Conservation (phyloP, 2,797 vertebrate species). For the Gambelia wislizenii region DNA sequence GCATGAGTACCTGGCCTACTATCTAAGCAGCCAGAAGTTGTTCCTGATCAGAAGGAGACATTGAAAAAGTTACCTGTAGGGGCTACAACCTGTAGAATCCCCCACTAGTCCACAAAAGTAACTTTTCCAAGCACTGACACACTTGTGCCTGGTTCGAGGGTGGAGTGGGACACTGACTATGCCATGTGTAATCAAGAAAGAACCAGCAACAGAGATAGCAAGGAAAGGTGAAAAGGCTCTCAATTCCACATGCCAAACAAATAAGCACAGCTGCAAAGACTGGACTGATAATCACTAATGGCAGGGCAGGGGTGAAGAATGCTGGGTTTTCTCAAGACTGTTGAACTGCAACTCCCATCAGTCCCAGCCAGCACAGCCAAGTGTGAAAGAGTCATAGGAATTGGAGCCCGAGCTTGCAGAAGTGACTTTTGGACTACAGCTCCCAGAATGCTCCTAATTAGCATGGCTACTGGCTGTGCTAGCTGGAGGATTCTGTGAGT, state of each 20-base stretch:
- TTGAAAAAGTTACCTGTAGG: no score
- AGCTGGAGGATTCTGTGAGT: no score
- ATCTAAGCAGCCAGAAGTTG: not conserved
- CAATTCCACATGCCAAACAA: accelerated
- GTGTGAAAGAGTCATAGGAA: not conserved
- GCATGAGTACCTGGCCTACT: not conserved
- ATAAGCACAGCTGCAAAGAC: not conserved
- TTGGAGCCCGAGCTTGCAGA: not conserved
- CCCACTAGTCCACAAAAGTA: not conserved
- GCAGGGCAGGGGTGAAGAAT: slow-evolving; percentile 28
- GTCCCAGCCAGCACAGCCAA: not conserved
- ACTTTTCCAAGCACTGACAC: not conserved
- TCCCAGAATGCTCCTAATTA: no score
- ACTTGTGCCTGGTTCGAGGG: not conserved
- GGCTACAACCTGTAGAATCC: no score
- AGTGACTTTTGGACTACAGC: no score
- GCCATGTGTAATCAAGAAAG: not conserved
- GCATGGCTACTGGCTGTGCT: no score
- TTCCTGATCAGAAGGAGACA: not conserved
- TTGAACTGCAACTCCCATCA: not conserved
- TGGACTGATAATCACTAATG: slow-evolving; percentile 36
- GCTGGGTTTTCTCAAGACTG: no score
- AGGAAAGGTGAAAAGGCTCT: not conserved
- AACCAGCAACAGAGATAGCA: not conserved
- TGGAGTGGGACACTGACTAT: not conserved